Percentiles rank a stretch among this genome's conserved stretches.
Evolutionary conservation across 2,113 vertebrate species (phyloP).

Genomic region (Electrona antarctica): DNA sequence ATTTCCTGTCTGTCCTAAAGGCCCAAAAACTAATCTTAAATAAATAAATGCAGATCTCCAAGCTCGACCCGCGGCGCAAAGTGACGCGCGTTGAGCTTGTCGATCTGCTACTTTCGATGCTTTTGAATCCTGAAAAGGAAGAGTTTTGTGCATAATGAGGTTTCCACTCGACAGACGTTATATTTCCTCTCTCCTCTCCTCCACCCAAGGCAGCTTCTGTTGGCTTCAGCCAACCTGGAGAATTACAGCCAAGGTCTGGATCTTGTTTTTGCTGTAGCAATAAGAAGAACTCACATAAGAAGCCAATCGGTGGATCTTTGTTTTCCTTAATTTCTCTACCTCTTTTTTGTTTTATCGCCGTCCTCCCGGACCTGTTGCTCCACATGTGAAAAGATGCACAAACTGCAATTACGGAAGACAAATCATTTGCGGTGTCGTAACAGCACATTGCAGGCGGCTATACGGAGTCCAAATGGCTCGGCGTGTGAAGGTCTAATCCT

Average conservation of each 20-base stretch:
- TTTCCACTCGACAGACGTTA: no score
- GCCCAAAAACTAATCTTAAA: no score
- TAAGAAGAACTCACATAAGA: neutral
- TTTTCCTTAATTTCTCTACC: constrained; percentile 52
- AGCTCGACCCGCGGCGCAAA: no score
- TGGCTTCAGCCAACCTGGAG: constrained; percentile 34
- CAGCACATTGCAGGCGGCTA: constrained; percentile 12
- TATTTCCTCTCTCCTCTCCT: no score
- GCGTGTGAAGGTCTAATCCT: constrained; percentile 54
- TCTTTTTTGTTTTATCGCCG: constrained; percentile 33
- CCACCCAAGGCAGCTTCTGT: constrained; percentile 10
- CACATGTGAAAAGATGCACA: constrained; percentile 25
- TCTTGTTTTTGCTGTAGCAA: constrained; percentile 40
- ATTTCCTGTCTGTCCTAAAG: no score
- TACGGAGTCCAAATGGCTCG: constrained; percentile 31
- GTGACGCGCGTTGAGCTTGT: no score
- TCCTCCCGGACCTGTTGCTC: constrained; percentile 32
- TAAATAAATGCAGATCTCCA: no score
- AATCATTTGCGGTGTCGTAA: constrained; percentile 37
- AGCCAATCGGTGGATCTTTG: constrained; percentile 27
- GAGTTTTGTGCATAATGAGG: no score
- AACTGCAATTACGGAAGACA: constrained; percentile 45
- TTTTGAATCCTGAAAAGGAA: no score
- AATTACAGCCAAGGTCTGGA: constrained; percentile 28
- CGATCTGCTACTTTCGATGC: no score